These are phyloP conservation scores for Cerastis leucographa DNA, from an alignment of 2,888 invertebrate species.

Conservation along the genomic window DNA sequence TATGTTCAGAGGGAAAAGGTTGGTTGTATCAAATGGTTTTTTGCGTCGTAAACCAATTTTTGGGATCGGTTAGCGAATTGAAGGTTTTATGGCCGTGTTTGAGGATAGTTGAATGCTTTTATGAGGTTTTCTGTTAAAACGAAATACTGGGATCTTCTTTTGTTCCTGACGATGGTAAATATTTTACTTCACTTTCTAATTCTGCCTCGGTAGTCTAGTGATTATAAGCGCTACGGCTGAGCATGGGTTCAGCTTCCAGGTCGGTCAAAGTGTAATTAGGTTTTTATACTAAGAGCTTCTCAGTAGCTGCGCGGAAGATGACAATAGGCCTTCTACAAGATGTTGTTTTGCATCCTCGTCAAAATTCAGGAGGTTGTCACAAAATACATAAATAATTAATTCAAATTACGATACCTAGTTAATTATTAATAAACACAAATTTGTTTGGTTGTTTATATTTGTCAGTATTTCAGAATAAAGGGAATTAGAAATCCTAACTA, in stretches of 20 bases:
- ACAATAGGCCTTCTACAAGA: no score
- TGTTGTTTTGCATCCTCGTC: no score
- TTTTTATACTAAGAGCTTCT: background rate
- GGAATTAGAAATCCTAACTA: no score
- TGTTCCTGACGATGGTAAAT: background rate
- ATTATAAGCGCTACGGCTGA: background rate
- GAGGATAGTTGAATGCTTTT: slow-evolving; percentile 39
- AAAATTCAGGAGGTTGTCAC: no score
- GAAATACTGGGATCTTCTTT: slow-evolving; percentile 9
- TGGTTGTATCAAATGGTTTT: slow-evolving; percentile 52
- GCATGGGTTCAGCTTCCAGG: background rate
- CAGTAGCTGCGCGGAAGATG: background rate
- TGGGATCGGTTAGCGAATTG: slow-evolving; percentile 50
- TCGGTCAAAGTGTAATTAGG: background rate
- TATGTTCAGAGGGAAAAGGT: slow-evolving; percentile 49
- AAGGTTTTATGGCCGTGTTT: slow-evolving; percentile 42
- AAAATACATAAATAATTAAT: no score
- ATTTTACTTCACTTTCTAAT: background rate
- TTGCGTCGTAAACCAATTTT: slow-evolving; percentile 59
- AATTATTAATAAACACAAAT: no score
- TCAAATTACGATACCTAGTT: no score
- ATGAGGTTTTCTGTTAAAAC: slow-evolving; percentile 36
- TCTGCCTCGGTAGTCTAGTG: background rate
- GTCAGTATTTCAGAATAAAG: no score
- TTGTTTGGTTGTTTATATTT: no score